Percentiles rank a stretch among this genome's conserved stretches.
Conservation (phyloP, 1,140 invertebrate genomes). For the Drosophila subpulchrella region DNA sequence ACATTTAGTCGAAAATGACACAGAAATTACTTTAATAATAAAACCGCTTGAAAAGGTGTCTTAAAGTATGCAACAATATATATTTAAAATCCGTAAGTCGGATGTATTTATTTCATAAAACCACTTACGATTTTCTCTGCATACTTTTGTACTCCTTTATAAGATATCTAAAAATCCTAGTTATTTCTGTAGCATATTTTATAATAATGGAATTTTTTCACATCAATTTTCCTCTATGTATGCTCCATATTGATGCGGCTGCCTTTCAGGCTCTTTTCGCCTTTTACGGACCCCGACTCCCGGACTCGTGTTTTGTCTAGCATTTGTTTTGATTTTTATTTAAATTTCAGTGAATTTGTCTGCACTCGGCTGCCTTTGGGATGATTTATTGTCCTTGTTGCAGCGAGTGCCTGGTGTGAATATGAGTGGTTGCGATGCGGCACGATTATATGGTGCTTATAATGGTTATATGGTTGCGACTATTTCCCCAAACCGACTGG, state of each 20-base stretch:
- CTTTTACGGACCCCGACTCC: slow-evolving; percentile 45
- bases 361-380: slow-evolving; percentile 63
- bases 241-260: slow-evolving; percentile 76
- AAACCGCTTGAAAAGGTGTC: no score
- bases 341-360: slow-evolving; percentile 76
- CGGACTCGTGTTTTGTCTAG: slow-evolving; percentile 59
- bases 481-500: slow-evolving; percentile 17
- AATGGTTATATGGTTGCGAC: slow-evolving; percentile 8
- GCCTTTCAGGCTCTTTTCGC: slow-evolving; percentile 59
- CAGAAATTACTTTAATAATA: no score
- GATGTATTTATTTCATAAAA: no score
- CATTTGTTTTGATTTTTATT: slow-evolving; percentile 78
- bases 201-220: background rate
- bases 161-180: no score
- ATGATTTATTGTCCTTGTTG: slow-evolving; percentile 81
- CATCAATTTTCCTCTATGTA: background rate
- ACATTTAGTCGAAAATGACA: no score
- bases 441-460: slow-evolving; percentile 67
- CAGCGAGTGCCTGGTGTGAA: slow-evolving; percentile 67
- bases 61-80: no score
- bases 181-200: background rate
- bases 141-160: no score
- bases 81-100: no score
- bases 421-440: slow-evolving; percentile 66
- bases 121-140: no score